Conservation (phyloP, 1,140 invertebrate species). For the Pogonomyrmex barbatus region DNA sequence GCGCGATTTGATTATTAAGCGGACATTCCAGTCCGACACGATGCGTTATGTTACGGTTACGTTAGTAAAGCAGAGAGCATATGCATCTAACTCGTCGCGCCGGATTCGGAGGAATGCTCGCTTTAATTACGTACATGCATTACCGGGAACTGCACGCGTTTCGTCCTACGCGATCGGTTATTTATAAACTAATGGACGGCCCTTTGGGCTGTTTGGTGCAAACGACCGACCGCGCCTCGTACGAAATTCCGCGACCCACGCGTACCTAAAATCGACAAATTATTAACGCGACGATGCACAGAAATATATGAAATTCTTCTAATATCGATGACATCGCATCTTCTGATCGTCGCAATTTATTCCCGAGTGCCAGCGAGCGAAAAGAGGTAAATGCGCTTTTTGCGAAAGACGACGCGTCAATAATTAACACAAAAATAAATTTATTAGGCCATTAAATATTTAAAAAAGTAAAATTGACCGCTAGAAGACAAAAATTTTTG, state of each 20-base stretch:
- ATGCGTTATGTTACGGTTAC: not conserved
- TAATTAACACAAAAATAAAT: slow-evolving; percentile 29
- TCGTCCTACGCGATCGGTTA: slow-evolving; percentile 18
- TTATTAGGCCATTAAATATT: no score
- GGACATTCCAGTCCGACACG: not conserved
- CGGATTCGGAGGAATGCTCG: not conserved
- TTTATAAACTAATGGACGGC: slow-evolving; percentile 20
- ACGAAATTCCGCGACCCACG: slow-evolving; percentile 33
- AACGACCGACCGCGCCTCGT: not conserved
- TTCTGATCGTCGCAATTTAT: slow-evolving; percentile 15
- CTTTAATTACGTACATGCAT: slow-evolving; percentile 24
- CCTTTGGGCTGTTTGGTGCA: not conserved
- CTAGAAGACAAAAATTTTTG: no score
- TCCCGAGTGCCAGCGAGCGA: not conserved
- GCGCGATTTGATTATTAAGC: slow-evolving; percentile 18
- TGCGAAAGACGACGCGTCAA: not conserved
- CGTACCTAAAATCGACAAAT: slow-evolving; percentile 20
- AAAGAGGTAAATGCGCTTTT: not conserved
- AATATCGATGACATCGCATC: not conserved
- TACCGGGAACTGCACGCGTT: not conserved
- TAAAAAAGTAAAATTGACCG: no score
- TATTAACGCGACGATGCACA: not conserved
- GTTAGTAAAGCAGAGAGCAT: not conserved
- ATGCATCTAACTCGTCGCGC: not conserved
- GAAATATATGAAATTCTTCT: slow-evolving; percentile 36